A percentile compares a stretch with the other conserved stretches of the same genome.
Evolutionary conservation across 2,113 vertebrate genomes (phyloP).

Genomic region (Misgurnus anguillicaudatus): DNA sequence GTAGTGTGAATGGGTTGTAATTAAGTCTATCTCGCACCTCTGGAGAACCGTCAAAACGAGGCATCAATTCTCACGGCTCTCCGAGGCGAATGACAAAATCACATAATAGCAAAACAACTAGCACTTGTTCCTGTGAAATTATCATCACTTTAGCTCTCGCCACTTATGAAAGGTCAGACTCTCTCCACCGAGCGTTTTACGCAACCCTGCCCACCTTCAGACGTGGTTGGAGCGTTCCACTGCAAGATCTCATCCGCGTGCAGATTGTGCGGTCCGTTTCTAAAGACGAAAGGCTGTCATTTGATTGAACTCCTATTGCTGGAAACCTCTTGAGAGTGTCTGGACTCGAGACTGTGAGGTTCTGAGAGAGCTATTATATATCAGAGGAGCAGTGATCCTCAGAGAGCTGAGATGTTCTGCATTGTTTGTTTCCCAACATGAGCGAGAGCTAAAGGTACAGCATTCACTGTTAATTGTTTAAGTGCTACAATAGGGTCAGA

Average conservation of each 20-base stretch:
- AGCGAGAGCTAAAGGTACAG: not conserved
- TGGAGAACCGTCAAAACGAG: constrained; percentile 13
- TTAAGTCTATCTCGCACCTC: constrained; percentile 34
- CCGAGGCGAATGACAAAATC: constrained; percentile 5
- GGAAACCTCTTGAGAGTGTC: constrained; percentile 18
- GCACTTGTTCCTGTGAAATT: constrained; percentile 23
- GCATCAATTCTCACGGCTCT: not conserved
- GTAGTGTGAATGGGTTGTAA: constrained; percentile 18
- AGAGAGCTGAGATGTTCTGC: not conserved
- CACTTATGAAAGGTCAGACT: not conserved
- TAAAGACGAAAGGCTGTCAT: constrained; percentile 14
- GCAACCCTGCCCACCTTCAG: not conserved
- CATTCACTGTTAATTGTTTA: not conserved
- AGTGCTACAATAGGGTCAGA: not conserved
- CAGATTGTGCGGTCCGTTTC: constrained; percentile 16
- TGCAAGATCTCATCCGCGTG: not conserved
- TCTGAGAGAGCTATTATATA: constrained; percentile 13
- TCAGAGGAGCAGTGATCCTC: constrained; percentile 1
- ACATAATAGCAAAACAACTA: constrained; percentile 17
- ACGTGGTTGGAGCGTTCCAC: not conserved
- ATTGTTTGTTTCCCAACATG: not conserved
- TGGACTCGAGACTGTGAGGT: constrained; percentile 10
- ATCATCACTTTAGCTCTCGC: constrained; percentile 11
- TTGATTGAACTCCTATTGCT: constrained; percentile 15
- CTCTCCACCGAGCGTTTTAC: not conserved